Conservation (phyloP, 2,888 invertebrate species). For the Atethmia centrago region DNA sequence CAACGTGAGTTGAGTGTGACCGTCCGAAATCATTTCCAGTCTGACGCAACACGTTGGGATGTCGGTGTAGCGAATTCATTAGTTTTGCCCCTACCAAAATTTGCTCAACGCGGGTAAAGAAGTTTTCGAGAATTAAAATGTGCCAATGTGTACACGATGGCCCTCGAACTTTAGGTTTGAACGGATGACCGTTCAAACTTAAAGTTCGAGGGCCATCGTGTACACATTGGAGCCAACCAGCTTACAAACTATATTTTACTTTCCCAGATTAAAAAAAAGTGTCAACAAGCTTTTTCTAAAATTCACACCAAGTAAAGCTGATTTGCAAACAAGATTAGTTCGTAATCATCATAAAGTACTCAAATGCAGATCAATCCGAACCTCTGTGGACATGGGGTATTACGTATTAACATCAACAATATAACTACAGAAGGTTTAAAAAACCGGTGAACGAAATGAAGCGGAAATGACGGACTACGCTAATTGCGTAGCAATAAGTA, state of each 20-base stretch:
- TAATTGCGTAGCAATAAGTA: conserved; percentile 10
- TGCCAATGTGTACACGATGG: too few relatives aligned
- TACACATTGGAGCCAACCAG: conserved; percentile 11
- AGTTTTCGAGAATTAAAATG: too few relatives aligned
- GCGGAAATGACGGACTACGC: neutral
- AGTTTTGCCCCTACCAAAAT: too few relatives aligned
- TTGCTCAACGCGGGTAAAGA: too few relatives aligned
- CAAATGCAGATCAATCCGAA: conserved; percentile 77
- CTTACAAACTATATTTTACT: conserved; percentile 39
- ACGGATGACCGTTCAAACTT: neutral
- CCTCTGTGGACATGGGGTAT: conserved; percentile 39
- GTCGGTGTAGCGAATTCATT: too few relatives aligned
- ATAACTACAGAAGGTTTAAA: conserved; percentile 27
- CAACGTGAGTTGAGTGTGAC: neutral
- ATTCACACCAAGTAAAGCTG: conserved; percentile 64
- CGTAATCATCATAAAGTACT: conserved; percentile 74
- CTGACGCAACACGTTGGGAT: too few relatives aligned
- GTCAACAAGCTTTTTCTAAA: conserved; percentile 49
- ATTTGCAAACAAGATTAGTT: conserved; percentile 69
- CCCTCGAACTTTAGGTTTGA: too few relatives aligned
- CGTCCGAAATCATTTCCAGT: too few relatives aligned
- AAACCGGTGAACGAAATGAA: neutral
- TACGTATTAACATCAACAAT: neutral
- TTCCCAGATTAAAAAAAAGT: conserved; percentile 55
- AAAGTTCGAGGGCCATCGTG: conserved; percentile 1